These are phyloP conservation scores for Neotoxoptera formosana DNA, from an alignment of 1,140 invertebrate species.

Conservation along the genomic window DNA sequence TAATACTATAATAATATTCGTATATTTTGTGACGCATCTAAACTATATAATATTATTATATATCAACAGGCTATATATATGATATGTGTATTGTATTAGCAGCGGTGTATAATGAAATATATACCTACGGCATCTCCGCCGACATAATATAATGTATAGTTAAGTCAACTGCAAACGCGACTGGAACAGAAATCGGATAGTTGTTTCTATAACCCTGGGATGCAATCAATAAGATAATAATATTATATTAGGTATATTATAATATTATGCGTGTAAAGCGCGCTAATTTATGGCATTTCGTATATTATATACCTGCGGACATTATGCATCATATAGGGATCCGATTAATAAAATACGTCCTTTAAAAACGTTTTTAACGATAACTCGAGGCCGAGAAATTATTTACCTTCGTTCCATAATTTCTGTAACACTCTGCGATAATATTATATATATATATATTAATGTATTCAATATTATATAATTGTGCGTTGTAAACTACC, in stretches of 20 bases:
- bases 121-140: not conserved
- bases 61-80: too few relatives aligned
- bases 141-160: too few relatives aligned
- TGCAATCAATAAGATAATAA: not conserved
- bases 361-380: not conserved
- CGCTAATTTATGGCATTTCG: not conserved
- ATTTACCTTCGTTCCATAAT: slow-evolving; percentile 19
- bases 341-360: not conserved
- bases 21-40: not conserved
- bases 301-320: not conserved
- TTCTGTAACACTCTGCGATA: not conserved
- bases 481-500: not conserved
- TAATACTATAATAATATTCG: too few relatives aligned
- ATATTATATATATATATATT: not conserved
- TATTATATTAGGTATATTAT: not conserved
- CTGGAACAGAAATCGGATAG: not conserved
- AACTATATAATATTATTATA: too few relatives aligned
- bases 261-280: not conserved
- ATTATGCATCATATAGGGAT: too few relatives aligned
- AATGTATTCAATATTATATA: not conserved
- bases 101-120: not conserved
- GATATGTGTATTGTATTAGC: not conserved
- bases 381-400: not conserved
- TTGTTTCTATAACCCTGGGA: slow-evolving; percentile 7
- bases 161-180: not conserved